Evolutionary conservation across 2,888 invertebrate species (phyloP).

Genomic region (Siphlonurus alternatus): DNA sequence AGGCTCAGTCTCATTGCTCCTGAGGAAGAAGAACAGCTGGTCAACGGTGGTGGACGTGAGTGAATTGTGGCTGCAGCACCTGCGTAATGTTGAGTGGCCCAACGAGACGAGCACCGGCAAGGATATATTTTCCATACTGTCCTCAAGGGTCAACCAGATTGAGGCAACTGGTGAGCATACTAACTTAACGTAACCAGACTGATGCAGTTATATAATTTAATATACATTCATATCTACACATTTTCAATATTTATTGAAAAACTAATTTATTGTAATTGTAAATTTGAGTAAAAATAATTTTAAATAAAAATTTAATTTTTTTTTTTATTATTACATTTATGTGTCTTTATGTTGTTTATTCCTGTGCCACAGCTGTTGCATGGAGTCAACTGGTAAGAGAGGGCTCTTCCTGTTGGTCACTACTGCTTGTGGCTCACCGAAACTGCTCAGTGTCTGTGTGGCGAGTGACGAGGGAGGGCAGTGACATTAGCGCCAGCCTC

Average conservation of each 20-base stretch:
- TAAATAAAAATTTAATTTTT: not conserved
- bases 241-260: too few species aligned
- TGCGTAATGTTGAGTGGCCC: not conserved
- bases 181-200: too few species aligned
- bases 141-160: not conserved
- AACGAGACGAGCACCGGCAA: not conserved
- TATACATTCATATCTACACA: too few species aligned
- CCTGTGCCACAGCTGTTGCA: not conserved
- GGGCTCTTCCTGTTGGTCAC: not conserved
- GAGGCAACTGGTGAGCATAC: not conserved
- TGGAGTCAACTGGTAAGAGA: not conserved
- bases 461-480: not conserved
- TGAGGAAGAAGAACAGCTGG: slow-evolving; percentile 6
- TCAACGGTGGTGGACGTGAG: slow-evolving; percentile 9
- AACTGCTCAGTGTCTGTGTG: not conserved
- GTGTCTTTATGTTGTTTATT: too few species aligned
- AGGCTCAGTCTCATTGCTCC: slow-evolving; percentile 12
- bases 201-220: too few species aligned
- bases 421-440: not conserved
- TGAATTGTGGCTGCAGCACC: slow-evolving; percentile 11
- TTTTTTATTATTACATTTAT: too few species aligned
- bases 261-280: too few species aligned
- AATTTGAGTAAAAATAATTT: not conserved
- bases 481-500: too few species aligned
- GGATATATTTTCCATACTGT: not conserved